Evolutionary conservation across 2,888 invertebrate genomes (phyloP).

Genomic region (Oxyscelio sp.): DNA sequence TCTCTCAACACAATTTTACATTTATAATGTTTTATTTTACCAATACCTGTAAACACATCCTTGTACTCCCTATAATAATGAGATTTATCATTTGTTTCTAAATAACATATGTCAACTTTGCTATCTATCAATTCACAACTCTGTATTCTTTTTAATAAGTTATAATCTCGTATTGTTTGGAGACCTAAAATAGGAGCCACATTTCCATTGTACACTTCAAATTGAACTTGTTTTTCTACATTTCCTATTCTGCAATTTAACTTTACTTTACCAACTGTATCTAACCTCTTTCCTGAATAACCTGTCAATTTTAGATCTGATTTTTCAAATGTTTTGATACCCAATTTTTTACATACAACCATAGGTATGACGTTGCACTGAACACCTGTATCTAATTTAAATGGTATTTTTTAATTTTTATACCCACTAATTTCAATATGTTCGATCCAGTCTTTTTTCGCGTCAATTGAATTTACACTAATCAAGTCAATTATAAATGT

Average conservation of each 20-base stretch:
- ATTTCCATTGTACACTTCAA: slow-evolving; percentile 11
- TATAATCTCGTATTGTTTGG: background rate
- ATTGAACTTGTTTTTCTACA: slow-evolving; percentile 25
- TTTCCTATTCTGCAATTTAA: background rate
- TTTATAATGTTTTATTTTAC: slow-evolving; percentile 49
- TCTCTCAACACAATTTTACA: slow-evolving; percentile 69
- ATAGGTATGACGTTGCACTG: slow-evolving; percentile 48
- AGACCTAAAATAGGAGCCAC: slow-evolving; percentile 8
- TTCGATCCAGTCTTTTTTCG: background rate
- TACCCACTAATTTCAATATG: background rate
- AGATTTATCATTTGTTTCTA: too few species aligned
- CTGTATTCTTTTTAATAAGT: background rate
- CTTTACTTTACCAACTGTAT: slow-evolving; percentile 11
- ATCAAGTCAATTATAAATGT: too few species aligned
- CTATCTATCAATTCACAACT: too few species aligned
- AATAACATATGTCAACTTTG: too few species aligned
- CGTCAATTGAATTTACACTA: background rate
- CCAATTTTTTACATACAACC: slow-evolving; percentile 9
- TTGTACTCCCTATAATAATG: too few species aligned
- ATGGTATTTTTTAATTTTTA: slow-evolving; percentile 24
- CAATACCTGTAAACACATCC: slow-evolving; percentile 69
- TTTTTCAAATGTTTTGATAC: slow-evolving; percentile 19
- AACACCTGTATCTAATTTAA: slow-evolving; percentile 47
- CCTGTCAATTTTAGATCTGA: slow-evolving; percentile 16
- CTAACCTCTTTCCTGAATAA: background rate